Evolutionary conservation across 2,113 vertebrate species (phyloP).

Genomic region (Entomyzon cyanotis): DNA sequence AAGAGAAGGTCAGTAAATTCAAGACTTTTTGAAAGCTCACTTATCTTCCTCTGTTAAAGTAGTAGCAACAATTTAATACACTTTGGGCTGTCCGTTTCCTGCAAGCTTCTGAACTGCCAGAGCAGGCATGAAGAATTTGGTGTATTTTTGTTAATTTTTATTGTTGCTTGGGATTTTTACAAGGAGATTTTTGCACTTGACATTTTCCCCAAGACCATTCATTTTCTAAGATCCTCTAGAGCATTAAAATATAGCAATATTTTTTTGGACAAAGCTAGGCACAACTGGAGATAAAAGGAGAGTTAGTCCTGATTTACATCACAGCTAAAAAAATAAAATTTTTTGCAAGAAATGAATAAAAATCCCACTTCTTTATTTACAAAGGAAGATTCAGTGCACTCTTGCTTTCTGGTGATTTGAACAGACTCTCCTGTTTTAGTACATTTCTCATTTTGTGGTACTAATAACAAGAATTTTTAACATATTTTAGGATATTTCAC

Average conservation of each 20-base stretch:
- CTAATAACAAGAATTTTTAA: not conserved
- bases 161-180: not conserved
- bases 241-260: not conserved
- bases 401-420: not conserved
- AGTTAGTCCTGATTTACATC: not conserved
- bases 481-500: not conserved
- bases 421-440: not conserved
- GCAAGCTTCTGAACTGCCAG: not conserved
- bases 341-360: not conserved
- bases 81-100: not conserved
- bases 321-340: not conserved
- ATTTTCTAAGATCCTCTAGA: not conserved
- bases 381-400: not conserved
- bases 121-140: not conserved
- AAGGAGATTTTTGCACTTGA: not conserved
- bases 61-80: not conserved
- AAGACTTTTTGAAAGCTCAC: slow-evolving; percentile 2
- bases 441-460: not conserved
- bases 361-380: not conserved
- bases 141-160: not conserved
- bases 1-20: slow-evolving; percentile 37
- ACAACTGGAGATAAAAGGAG: not conserved
- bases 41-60: not conserved
- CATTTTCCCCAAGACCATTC: not conserved
- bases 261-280: not conserved